Evolutionary conservation across 2,888 invertebrate genomes (phyloP).

Genomic region (Epistrophella euchroma): DNA sequence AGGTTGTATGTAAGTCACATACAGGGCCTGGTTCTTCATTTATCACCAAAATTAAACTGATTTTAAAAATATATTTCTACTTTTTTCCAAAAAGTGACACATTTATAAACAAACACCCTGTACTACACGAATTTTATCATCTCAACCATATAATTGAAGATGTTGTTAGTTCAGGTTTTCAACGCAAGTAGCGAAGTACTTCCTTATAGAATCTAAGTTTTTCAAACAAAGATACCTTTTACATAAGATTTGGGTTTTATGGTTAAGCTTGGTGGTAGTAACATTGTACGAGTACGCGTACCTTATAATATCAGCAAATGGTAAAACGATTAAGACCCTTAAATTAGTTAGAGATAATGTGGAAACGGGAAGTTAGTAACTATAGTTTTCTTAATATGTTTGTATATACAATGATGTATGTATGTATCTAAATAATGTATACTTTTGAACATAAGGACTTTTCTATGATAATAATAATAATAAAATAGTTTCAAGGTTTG

Average conservation of each 20-base stretch:
- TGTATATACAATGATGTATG: no score
- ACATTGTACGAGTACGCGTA: slow-evolving; percentile 27
- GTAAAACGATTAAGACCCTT: slow-evolving; percentile 53
- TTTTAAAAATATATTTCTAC: no score
- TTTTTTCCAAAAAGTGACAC: background rate
- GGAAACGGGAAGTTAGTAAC: slow-evolving; percentile 6
- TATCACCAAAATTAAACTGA: no score
- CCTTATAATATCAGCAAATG: slow-evolving; percentile 57
- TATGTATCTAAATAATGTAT: background rate
- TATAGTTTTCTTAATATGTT: background rate
- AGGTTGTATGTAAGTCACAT: no score
- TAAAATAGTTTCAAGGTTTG: slow-evolving; percentile 22
- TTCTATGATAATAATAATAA: slow-evolving; percentile 37
- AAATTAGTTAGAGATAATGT: slow-evolving; percentile 48
- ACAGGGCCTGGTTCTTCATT: no score
- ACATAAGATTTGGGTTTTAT: slow-evolving; percentile 48
- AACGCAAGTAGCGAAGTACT: slow-evolving; percentile 5
- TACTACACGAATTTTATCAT: slow-evolving; percentile 16
- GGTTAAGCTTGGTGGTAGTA: slow-evolving; percentile 40
- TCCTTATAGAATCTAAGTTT: background rate
- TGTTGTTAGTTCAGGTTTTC: slow-evolving; percentile 18
- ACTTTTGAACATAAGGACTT: slow-evolving; percentile 31
- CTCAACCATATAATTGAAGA: slow-evolving; percentile 45
- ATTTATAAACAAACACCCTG: slow-evolving; percentile 2
- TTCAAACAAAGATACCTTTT: slow-evolving; percentile 4